Evolutionary conservation across 2,888 invertebrate genomes (phyloP), one percentile per base, ranked within the genome.

Genomic region (Platycnemis pennipes): DNA sequence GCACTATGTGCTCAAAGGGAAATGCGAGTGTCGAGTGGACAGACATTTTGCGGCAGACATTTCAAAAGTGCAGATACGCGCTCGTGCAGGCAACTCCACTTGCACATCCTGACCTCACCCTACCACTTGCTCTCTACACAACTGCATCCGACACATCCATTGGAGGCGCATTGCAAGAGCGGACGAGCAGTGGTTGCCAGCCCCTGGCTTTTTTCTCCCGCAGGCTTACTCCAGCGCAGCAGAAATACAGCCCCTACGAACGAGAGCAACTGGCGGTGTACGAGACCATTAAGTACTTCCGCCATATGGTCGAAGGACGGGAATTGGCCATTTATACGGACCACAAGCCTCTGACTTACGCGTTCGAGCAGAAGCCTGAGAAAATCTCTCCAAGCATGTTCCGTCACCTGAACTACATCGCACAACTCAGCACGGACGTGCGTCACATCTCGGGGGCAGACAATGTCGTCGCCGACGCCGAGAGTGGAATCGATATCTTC

Each of bases 391-490:
- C n/a, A 7, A 8, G 45, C 31, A 7, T 11, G 13, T 46, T 45
- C 45, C 7, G 22, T 26, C 53, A 86, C 22, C 44, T 56, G 94
- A 19, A 53, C 8, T 69, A 8, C 2, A 85, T 85, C 85, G 26
- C 85, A 11, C 85, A 85, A 42, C 31, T 85, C 85, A 85, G 16
- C 7, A 85, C 85, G 8, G 85, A 85, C 85, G 85, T 85, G 26
- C 85, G 85, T 13, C 85, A 85, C 85, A 13, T 85, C 42, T 85
- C 85, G 31, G 85, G 85, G 13, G 13, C 8, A 13, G 26, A 85
- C 85, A 85, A 85, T 42, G 85, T 85, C 37, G 85, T 85, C 37
- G 85, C 85, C 85, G 85, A 85, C 42, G 85, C 31, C 85, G 26
- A 85, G 85, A 85, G 85, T 85, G 85, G 56, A 56, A 56, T 56